Evolutionary conservation across 2,113 vertebrate species (phyloP), one percentile per base, ranked within the genome.

Genomic region (Phyllostomus discolor): DNA sequence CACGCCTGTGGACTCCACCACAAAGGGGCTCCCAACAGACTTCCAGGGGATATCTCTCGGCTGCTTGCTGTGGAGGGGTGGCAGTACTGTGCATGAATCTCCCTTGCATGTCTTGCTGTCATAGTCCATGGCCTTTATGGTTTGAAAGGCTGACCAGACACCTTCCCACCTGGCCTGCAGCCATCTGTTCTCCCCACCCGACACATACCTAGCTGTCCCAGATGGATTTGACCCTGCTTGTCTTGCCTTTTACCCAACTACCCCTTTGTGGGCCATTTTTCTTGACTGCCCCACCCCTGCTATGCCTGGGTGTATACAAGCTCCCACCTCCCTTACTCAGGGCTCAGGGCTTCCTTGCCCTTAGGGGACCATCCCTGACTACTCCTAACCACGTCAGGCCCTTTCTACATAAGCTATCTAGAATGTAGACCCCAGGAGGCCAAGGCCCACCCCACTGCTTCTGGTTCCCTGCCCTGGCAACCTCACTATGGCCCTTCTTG

Each of bases 1-100:
- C 70, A 99, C 98, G 79, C 99, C 99, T 1, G 99, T 99, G 93
- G 99, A 99, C 96, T 99, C 99, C 1, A 99, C 99, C 22, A 99
- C 99, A 7, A 99, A 99, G 43, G 98, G 85, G 48, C 98, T 99
- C 59, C 99, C 99, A 3, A 98, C 95, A 0, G 94, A 70, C 2
- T 98, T 98, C 99, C 99, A 99, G 46, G 99, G 99, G 97, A 99
- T 99, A 35, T 99, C 99, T 84, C 96, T 97, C 95, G 98, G 98
- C 52, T 98, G 98, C 97, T 98, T 98, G 94, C 98, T 99, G 95
- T n/a, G 46, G 73, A 85, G 67, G 17, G 46, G 57, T 12, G 17
- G 28, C n/a, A 59, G 66, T 2, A 2, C 28, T 5, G 10, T 75
- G 41, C 54, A 43, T 85, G 48, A 66, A 12, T 66, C 31, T 72